phyloP scores from a whole-genome alignment of 2,797 vertebrate species.

The Stomatorhinus walkeri region DNA sequence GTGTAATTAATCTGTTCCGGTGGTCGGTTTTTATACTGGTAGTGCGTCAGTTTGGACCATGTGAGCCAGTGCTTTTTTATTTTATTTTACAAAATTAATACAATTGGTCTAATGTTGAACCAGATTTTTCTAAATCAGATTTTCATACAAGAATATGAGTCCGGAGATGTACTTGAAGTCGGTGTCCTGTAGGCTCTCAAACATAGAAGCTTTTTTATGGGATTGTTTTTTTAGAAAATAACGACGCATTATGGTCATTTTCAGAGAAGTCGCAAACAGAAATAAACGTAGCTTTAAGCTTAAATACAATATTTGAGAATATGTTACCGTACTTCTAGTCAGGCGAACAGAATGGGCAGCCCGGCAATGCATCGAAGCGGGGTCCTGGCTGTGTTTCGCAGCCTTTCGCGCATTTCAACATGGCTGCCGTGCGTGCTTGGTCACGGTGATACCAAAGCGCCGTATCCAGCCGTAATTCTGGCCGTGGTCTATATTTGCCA shows the following conservation, averaged over 20 bases:
- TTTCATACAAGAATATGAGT: not conserved
- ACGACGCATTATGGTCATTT: not conserved
- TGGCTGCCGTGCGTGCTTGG: conserved; percentile 47
- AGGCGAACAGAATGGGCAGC: conserved; percentile 53
- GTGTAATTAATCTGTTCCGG: not conserved
- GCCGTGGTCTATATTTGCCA: conserved; percentile 21
- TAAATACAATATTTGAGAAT: not conserved
- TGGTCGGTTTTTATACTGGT: not conserved
- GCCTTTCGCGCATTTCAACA: conserved; percentile 43
- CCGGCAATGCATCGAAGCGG: conserved; percentile 43
- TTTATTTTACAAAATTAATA: not conserved
- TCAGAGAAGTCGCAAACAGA: not conserved
- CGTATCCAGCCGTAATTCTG: not conserved
- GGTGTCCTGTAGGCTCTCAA: not conserved
- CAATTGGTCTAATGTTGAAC: not conserved
- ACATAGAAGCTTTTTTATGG: not conserved
- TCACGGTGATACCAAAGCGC: conserved; percentile 27
- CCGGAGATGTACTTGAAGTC: not conserved
- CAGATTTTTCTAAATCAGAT: not conserved
- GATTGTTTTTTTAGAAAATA: not conserved
- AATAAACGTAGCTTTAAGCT: not conserved
- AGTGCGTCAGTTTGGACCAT: not conserved
- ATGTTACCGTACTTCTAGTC: conserved; percentile 42
- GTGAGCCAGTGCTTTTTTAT: not conserved
- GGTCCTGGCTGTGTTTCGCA: conserved; percentile 46